Evolutionary conservation across 2,888 invertebrate species (phyloP).

Genomic region (Cataglyphis rosenhaueri): DNA sequence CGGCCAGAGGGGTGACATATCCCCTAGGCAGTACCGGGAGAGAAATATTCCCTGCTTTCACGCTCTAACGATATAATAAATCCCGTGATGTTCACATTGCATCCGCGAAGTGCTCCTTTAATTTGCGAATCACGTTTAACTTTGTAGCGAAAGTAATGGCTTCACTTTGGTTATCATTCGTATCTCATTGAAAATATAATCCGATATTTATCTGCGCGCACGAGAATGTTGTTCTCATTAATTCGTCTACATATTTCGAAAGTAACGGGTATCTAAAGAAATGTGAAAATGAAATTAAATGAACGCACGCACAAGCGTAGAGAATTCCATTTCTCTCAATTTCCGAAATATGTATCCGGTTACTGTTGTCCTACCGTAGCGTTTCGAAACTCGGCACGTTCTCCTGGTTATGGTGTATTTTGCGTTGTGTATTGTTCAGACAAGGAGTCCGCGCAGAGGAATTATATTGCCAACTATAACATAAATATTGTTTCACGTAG

Average conservation of each 20-base stretch:
- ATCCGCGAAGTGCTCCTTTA: conserved; percentile 54
- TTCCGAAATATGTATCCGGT: conserved; percentile 44
- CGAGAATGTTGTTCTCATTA: conserved; percentile 22
- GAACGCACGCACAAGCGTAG: not conserved
- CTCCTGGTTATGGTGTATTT: conserved; percentile 34
- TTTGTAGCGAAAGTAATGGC: conserved; percentile 41
- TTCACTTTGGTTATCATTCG: conserved; percentile 43
- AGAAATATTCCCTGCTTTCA: conserved; percentile 57
- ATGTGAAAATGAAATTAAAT: conserved; percentile 36
- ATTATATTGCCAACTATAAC: conserved; percentile 34
- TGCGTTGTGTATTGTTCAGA: conserved; percentile 39
- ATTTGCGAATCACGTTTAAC: conserved; percentile 50
- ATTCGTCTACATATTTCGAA: not conserved
- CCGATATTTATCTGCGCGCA: conserved; percentile 23
- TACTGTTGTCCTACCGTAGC: conserved; percentile 36
- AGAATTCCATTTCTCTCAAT: conserved; percentile 47
- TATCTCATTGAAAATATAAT: conserved; percentile 40
- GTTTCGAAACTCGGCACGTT: conserved; percentile 50
- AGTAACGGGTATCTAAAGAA: conserved; percentile 23
- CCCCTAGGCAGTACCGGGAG: conserved; percentile 49
- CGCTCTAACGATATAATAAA: conserved; percentile 61
- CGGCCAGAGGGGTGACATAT: conserved; percentile 41
- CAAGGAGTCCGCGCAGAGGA: conserved; percentile 35
- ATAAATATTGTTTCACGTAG: conserved; percentile 49
- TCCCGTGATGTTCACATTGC: conserved; percentile 50